Evolutionary conservation across 2,888 invertebrate species (phyloP), one percentile per base, ranked within the genome.

Genomic region (Clistopyga incitator): DNA sequence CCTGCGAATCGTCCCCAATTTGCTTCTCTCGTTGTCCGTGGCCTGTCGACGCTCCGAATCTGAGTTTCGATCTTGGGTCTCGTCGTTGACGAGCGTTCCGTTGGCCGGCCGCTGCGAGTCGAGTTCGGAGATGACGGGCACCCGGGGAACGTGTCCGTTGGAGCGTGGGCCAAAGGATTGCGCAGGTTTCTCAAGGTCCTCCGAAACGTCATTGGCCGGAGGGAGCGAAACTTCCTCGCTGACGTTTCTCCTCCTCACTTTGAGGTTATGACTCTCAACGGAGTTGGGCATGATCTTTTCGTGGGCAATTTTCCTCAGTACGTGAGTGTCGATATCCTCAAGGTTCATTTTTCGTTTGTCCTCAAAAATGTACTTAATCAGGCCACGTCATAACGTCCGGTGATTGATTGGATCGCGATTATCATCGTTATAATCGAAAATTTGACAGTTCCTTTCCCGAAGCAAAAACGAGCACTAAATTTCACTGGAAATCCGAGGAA

Each of bases 221-320:
- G 23, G 11, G 18, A 75, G 29, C 13, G 82, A 84, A 29, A 64
- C 54, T 15, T 79, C 81, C 20, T 86, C 88, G 11, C 68, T 81
- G 42, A 89, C 84, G 67, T 88, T 88, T 84, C 88, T 86, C 20
- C 87, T 86, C 52, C 89, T 77, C 18, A 74, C 34, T 81, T 85
- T 88, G 45, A 84, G 87, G 87, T 90, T 89, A 86, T 85, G 85
- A 15, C 82, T 86, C 54, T 87, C 90, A 38, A 18, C 78, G 20
- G 79, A 20, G 52, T 72, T 79, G 18, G 71, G 65, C 75, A 71
- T 82, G 54, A 18, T 65, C 3, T 47, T 29, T 34, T 15, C 45
- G 2, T 4, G 23, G 6, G 3, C 20, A 20, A 61, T 61, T 50
- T 10, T 3, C 18, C 34, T 47, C 34, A 15, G 38, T 20, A 15